Conservation (phyloP, 1,140 invertebrate genomes). For the Mya arenaria region DNA sequence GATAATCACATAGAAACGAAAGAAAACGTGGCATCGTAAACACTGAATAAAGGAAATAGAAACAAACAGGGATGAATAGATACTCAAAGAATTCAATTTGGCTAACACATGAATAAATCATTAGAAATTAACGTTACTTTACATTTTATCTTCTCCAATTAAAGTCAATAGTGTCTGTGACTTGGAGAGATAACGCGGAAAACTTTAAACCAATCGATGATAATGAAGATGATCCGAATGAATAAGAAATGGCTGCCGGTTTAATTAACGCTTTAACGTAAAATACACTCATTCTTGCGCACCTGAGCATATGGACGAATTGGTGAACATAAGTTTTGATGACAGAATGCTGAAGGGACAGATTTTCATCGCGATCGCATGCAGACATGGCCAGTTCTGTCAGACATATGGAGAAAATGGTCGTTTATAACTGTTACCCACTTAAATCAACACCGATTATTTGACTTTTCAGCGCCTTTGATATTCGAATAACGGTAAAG, state of each 20-base stretch:
- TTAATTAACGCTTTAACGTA: constrained; percentile 37
- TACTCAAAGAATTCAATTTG: constrained; percentile 49
- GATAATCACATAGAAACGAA: neutral
- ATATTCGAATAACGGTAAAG: neutral
- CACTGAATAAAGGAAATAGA: constrained; percentile 41
- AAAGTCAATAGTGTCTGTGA: constrained; percentile 24
- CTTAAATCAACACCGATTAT: neutral
- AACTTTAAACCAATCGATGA: neutral
- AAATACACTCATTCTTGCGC: neutral
- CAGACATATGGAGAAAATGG: neutral
- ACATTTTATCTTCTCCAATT: constrained; percentile 40
- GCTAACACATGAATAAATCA: constrained; percentile 33
- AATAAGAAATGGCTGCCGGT: neutral
- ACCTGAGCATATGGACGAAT: constrained; percentile 39
- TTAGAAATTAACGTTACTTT: constrained; percentile 46
- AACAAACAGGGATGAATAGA: constrained; percentile 10
- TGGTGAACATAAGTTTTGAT: constrained; percentile 37
- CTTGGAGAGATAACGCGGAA: constrained; percentile 21
- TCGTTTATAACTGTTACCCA: neutral
- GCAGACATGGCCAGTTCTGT: no score
- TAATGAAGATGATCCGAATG: neutral
- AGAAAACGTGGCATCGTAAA: neutral
- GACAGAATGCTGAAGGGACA: no score
- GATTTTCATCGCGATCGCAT: neutral
- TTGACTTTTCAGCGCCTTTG: neutral